Percentiles rank a stretch among this genome's conserved stretches.
These are phyloP conservation scores for Saccostrea glomerata DNA, from an alignment of 1,140 invertebrate species.

Conservation along the genomic window DNA sequence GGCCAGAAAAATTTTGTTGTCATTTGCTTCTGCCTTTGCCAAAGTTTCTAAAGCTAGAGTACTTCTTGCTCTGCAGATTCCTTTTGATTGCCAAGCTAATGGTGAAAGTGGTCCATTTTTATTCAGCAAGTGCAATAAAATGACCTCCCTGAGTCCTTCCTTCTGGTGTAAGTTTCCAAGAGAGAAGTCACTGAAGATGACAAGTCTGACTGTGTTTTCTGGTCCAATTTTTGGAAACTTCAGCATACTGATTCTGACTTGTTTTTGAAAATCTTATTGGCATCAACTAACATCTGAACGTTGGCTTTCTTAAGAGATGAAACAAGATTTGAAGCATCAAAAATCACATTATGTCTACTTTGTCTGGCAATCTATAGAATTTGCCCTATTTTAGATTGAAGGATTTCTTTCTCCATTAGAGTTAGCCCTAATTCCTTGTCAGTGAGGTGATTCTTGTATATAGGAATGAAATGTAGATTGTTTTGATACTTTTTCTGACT, in stretches of 20 bases:
- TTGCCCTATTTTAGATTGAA: slow-evolving; percentile 52
- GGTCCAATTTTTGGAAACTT: slow-evolving; percentile 45
- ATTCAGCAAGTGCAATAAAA: too few species aligned
- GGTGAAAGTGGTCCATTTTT: too few species aligned
- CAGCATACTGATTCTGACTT: slow-evolving; percentile 40
- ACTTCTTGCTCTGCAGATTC: slow-evolving; percentile 37
- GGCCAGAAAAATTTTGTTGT: slow-evolving; percentile 27
- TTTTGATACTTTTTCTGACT: slow-evolving; percentile 45
- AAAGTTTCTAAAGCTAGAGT: slow-evolving; percentile 40
- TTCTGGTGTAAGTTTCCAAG: slow-evolving; percentile 29
- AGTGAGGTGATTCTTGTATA: too few species aligned
- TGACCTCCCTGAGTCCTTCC: too few species aligned
- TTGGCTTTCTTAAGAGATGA: too few species aligned
- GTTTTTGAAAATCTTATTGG: too few species aligned
- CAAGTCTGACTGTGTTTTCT: slow-evolving; percentile 3
- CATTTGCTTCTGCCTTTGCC: slow-evolving; percentile 45
- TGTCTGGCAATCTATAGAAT: slow-evolving; percentile 56
- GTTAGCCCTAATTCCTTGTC: neutral
- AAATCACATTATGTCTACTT: slow-evolving; percentile 54
- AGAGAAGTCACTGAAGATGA: slow-evolving; percentile 48
- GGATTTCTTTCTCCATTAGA: slow-evolving; percentile 21
- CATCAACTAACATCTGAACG: too few species aligned
- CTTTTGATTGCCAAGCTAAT: too few species aligned
- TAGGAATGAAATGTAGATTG: slow-evolving; percentile 15
- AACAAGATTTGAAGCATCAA: slow-evolving; percentile 52